Conservation (phyloP, 2,797 vertebrate genomes). For the Hoplostethus atlanticus region DNA sequence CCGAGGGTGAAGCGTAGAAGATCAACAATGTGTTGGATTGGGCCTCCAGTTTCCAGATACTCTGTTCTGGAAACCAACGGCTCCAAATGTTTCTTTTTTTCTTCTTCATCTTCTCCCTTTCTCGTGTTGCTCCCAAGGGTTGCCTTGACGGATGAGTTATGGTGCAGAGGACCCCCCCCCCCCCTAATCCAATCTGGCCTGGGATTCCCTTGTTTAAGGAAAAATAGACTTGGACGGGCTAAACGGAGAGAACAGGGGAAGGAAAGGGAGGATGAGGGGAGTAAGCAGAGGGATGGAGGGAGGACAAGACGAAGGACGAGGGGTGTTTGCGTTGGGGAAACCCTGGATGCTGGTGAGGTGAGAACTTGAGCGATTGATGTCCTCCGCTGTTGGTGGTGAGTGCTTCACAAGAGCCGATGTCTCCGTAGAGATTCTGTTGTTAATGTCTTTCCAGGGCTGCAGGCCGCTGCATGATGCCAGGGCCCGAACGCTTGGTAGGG, state of each 20-base stretch:
- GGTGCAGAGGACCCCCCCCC: conserved; percentile 55
- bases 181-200: conserved; percentile 36
- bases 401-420: background rate
- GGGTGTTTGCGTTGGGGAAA: conserved; percentile 7
- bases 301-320: background rate
- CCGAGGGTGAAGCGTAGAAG: background rate
- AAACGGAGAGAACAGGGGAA: background rate
- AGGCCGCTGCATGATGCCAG: no score
- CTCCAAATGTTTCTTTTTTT: conserved; percentile 18
- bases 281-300: background rate
- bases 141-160: conserved; percentile 57
- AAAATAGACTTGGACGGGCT: conserved; percentile 25
- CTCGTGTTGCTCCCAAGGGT: conserved; percentile 47
- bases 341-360: conserved; percentile 7
- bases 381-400: background rate
- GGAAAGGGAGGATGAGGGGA: conserved; percentile 5
- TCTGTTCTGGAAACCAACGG: conserved; percentile 57
- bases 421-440: conserved; percentile 1
- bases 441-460: conserved; percentile 28
- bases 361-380: conserved; percentile 33
- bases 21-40: background rate
- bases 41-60: conserved; percentile 16
- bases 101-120: conserved; percentile 38
- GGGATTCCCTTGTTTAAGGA: conserved; percentile 69
- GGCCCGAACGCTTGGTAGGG: no score